Base-by-base conservation (phyloP, 1,140 invertebrate species). In the Drosophila bifasciata region DNA sequence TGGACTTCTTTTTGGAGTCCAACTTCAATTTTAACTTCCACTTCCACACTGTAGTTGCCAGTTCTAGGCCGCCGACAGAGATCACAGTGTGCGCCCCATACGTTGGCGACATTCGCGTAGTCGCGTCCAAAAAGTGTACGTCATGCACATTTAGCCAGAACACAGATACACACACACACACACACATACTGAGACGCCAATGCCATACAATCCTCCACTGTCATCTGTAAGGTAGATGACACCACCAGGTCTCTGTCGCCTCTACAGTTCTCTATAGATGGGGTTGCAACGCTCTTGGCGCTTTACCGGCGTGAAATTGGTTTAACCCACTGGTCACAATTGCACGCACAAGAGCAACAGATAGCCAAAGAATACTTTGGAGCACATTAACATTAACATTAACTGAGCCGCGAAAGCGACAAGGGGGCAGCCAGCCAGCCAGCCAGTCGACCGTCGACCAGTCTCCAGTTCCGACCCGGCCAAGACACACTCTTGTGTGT, bases 271-370 rank as follows among this genome's bases (percentile, higher is more conserved):
- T 13, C 32, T 5, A 11, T 36, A 13, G 32, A 36, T 59, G 76
- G 80, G 73, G 75, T 76, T 78, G 83, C 79, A 80, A 78, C 79
- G 79, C 79, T 86, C 74, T 77, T 86, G 81, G 86, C 78, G 80
- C 76, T 86, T 90, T 86, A 79, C 78, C 78, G 86, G 86, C 86
- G 86, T 90, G 86, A 90, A 90, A 90, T 90, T 90, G 86, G 86
- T 90, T 90, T 90, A 90, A 90, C 86, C 86, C 84, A 83, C 83
- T 86, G 83, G 83, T 86, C 83, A 86, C 83, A 86, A 86, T 86
- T 86, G 83, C 81, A 86, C 83, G 74, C 81, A 80, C 77, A 57
- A 44, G 41, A 59, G 55, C 43, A 58, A 8, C 32, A 59, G 56
- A 56, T 62, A 64, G 74, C 56, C 43, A 43, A 43, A 63, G 72